A percentile compares a stretch with the other conserved stretches of the same genome.
Conservation (phyloP, 2,797 vertebrate genomes). For the Meriones psammophilus region DNA sequence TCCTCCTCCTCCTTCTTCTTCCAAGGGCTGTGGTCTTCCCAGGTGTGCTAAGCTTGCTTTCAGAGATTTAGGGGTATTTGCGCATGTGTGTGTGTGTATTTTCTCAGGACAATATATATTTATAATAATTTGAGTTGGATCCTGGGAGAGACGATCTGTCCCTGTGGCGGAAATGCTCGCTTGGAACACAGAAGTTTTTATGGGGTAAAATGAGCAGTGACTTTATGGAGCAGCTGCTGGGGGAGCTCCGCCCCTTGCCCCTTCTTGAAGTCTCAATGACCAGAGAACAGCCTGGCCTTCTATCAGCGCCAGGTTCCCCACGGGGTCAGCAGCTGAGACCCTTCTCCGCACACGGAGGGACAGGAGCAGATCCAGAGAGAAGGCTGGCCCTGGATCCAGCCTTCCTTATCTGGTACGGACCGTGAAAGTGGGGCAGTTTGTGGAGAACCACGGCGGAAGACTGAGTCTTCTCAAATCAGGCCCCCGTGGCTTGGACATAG, state of each 20-base stretch:
- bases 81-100: neutral
- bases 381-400: too few relatives aligned
- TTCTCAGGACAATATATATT: neutral
- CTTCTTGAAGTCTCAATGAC: neutral
- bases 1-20: neutral
- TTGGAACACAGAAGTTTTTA: neutral
- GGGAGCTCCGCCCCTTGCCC: too few relatives aligned
- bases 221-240: neutral
- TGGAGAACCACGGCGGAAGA: neutral
- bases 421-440: neutral
- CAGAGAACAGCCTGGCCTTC: neutral
- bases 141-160: neutral
- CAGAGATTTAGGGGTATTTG: neutral
- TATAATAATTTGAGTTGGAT: neutral
- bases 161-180: neutral
- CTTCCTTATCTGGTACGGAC: neutral
- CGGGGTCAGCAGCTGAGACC: neutral
- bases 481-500: neutral
- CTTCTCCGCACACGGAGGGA: neutral
- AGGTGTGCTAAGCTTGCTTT: neutral
- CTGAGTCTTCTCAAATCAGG: neutral
- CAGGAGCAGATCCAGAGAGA: neutral
- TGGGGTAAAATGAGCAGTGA: fast-evolving
- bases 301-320: too few relatives aligned
- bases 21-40: neutral